These are phyloP conservation scores for Acronicta psi DNA, from an alignment of 2,888 invertebrate species.

Conservation along the genomic window DNA sequence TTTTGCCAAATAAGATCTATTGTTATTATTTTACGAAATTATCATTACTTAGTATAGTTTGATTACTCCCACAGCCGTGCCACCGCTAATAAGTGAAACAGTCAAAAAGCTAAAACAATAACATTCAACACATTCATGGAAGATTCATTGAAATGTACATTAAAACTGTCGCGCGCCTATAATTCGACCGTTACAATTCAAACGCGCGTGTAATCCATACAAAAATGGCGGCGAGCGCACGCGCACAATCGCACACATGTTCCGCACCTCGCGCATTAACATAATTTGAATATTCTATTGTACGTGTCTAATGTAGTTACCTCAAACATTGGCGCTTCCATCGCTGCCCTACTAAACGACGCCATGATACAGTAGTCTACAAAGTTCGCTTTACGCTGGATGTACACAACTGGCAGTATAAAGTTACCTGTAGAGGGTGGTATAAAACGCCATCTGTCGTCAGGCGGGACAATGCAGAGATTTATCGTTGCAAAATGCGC, in stretches of 20 bases:
- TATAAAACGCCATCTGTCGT: slow-evolving; percentile 82
- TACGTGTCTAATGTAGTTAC: slow-evolving; percentile 82
- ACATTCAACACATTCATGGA: slow-evolving; percentile 31
- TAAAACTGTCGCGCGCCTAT: slow-evolving; percentile 52
- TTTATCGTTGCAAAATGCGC: slow-evolving; percentile 85
- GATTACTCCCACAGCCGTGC: neutral
- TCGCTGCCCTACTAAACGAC: slow-evolving; percentile 35
- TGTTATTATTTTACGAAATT: too few relatives aligned
- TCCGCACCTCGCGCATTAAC: slow-evolving; percentile 70
- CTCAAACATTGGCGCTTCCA: slow-evolving; percentile 58
- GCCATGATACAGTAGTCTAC: slow-evolving; percentile 14
- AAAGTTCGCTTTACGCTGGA: slow-evolving; percentile 60
- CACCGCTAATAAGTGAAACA: slow-evolving; percentile 9
- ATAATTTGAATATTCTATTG: slow-evolving; percentile 84
- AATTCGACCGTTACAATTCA: slow-evolving; percentile 74
- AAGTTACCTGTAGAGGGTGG: slow-evolving; percentile 81
- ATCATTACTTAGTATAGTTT: neutral
- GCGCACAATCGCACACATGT: slow-evolving; percentile 79
- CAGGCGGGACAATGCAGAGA: slow-evolving; percentile 78
- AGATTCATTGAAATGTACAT: slow-evolving; percentile 44
- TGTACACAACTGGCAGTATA: slow-evolving; percentile 64
- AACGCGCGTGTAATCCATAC: slow-evolving; percentile 70
- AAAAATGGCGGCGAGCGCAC: slow-evolving; percentile 71
- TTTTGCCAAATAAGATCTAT: too few relatives aligned
- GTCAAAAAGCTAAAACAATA: slow-evolving; percentile 30